Evolutionary conservation across 35 echinoderm and acorn worm species (phyloP).

Genomic region (Apostichopus parvimensis): DNA sequence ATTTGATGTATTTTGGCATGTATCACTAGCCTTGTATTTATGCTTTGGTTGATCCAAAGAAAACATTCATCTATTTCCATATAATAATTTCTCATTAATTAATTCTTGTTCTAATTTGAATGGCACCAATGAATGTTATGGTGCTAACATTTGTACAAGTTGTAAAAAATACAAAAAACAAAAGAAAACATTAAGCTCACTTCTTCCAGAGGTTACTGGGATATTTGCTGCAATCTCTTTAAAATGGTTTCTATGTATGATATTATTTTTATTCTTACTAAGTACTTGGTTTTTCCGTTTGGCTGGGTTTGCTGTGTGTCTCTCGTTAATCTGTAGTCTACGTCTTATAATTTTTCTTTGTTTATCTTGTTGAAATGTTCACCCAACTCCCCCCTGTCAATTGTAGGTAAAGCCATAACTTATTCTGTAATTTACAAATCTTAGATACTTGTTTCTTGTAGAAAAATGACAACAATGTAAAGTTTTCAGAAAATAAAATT

Average conservation of each 20-base stretch:
- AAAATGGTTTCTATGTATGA: neutral
- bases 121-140: conserved; percentile 28
- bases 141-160: conserved; percentile 34
- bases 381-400: neutral
- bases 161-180: conserved; percentile 16
- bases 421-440: conserved; percentile 58
- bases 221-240: conserved; percentile 46
- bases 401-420: conserved; percentile 40
- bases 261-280: neutral
- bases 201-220: conserved; percentile 18
- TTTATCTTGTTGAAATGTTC: conserved; percentile 18
- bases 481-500: conserved; percentile 63
- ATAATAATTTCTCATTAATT: neutral
- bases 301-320: conserved; percentile 46
- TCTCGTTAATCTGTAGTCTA: neutral
- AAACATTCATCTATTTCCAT: neutral
- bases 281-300: neutral
- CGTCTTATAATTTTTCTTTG: neutral
- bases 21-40: neutral
- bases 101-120: conserved; percentile 7
- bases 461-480: conserved; percentile 49
- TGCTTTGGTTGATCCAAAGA: neutral
- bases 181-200: neutral
- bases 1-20: neutral
- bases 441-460: conserved; percentile 56